Evolutionary conservation across 2,888 invertebrate species (phyloP).

Genomic region (Drosophila limbata): DNA sequence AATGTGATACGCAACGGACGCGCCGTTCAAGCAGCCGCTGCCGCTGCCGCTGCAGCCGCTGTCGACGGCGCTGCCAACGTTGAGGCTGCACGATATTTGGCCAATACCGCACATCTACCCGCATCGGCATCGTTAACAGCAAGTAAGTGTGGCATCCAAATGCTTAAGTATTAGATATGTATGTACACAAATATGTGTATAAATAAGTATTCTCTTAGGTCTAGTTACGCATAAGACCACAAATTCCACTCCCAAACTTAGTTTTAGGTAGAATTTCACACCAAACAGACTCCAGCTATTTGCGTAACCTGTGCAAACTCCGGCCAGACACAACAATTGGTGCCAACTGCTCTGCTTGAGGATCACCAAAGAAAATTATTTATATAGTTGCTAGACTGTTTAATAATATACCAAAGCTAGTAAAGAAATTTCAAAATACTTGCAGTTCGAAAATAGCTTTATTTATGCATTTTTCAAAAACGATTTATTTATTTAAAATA

Average conservation of each 20-base stretch:
- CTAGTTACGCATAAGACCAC: conserved; percentile 39
- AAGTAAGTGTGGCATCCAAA: conserved; percentile 87
- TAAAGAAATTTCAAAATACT: neutral
- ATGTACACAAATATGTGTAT: neutral
- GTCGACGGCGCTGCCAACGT: conserved; percentile 38
- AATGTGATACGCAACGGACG: conserved; percentile 83
- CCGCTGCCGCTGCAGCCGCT: conserved; percentile 65
- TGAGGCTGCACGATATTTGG: conserved; percentile 62
- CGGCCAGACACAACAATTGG: conserved; percentile 17
- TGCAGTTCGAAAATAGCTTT: neutral
- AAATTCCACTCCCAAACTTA: conserved; percentile 18
- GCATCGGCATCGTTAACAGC: conserved; percentile 90
- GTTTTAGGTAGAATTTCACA: conserved; percentile 61
- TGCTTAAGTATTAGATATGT: neutral
- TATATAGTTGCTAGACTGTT: neutral
- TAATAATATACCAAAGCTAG: neutral
- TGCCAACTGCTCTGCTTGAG: conserved; percentile 35
- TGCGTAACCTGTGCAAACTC: conserved; percentile 76
- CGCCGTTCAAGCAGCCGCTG: conserved; percentile 60
- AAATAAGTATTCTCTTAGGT: conserved; percentile 2
- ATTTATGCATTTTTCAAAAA: neutral
- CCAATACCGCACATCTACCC: conserved; percentile 86
- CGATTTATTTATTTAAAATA: neutral
- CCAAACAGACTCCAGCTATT: conserved; percentile 56
- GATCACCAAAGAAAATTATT: conserved; percentile 1